Evolutionary conservation across 2,888 invertebrate species (phyloP).

Genomic region (Venusia cambrica): DNA sequence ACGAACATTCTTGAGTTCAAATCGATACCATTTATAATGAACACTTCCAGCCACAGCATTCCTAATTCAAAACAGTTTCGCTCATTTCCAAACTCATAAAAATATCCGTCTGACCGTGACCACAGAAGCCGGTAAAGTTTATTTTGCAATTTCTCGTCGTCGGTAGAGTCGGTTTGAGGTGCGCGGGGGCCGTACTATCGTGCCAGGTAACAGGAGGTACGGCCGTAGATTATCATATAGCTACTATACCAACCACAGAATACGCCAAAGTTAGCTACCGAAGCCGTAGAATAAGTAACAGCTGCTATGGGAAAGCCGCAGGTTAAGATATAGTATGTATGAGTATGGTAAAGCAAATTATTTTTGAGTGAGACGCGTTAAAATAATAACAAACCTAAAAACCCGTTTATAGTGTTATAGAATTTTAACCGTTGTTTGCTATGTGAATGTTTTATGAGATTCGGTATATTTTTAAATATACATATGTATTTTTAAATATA

Average conservation of each 20-base stretch:
- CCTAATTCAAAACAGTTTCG: conserved; percentile 1
- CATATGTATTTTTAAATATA: no score
- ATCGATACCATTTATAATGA: no score
- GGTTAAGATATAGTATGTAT: conserved; percentile 1
- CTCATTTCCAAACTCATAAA: conserved; percentile 9
- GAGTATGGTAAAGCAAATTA: conserved; percentile 8
- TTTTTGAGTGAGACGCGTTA: conserved; percentile 25
- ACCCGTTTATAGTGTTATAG: conserved; percentile 16
- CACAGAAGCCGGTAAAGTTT: conserved; percentile 15
- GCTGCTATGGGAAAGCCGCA: conserved; percentile 7
- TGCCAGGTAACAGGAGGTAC: conserved; percentile 80
- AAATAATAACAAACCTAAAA: conserved; percentile 20
- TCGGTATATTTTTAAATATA: no score
- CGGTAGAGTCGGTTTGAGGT: conserved; percentile 7
- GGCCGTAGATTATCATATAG: conserved; percentile 33
- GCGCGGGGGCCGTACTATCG: conserved; percentile 46
- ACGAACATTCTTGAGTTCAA: no score
- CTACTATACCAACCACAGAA: conserved; percentile 13
- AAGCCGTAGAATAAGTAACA: no score
- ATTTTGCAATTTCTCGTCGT: conserved; percentile 15
- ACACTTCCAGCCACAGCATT: no score
- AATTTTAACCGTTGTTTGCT: conserved; percentile 8
- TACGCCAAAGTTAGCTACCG: no score
- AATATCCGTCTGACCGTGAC: conserved; percentile 24
- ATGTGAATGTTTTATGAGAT: conserved; percentile 18